A percentile compares a stretch with the other conserved stretches of the same genome.
Evolutionary conservation across 2,888 invertebrate genomes (phyloP).

Genomic region (Nemoura dubitans): DNA sequence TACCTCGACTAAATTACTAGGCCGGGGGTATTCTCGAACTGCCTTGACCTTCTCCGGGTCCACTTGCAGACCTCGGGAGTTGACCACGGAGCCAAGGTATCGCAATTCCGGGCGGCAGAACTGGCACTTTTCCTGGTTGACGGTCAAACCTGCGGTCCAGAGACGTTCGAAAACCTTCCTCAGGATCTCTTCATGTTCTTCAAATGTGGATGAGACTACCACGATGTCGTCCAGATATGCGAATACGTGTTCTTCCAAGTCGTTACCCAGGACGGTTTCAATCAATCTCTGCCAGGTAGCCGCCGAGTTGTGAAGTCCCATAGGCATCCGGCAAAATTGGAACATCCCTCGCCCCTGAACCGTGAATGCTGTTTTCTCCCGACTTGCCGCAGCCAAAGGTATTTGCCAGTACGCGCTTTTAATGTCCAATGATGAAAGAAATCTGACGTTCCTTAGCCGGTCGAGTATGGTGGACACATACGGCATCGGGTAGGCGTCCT

Average conservation of each 20-base stretch:
- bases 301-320: neutral
- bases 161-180: constrained; percentile 19
- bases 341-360: neutral
- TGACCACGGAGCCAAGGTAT: constrained; percentile 56
- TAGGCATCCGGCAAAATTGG: constrained; percentile 7
- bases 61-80: constrained; percentile 52
- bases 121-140: neutral
- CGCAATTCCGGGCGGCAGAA: constrained; percentile 49
- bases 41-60: constrained; percentile 52
- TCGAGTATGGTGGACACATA: no score
- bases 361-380: constrained; percentile 34
- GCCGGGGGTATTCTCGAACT: no score
- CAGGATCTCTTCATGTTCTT: constrained; percentile 51
- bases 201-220: constrained; percentile 55
- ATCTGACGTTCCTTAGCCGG: no score
- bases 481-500: no score
- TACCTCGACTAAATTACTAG: no score
- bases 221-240: constrained; percentile 54
- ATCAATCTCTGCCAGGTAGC: constrained; percentile 1
- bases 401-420: no score
- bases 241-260: neutral
- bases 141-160: neutral
- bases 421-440: no score
- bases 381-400: neutral
- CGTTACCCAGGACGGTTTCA: neutral